Evolutionary conservation across 2,113 vertebrate species (phyloP).

Genomic region (Elaphurus davidianus): DNA sequence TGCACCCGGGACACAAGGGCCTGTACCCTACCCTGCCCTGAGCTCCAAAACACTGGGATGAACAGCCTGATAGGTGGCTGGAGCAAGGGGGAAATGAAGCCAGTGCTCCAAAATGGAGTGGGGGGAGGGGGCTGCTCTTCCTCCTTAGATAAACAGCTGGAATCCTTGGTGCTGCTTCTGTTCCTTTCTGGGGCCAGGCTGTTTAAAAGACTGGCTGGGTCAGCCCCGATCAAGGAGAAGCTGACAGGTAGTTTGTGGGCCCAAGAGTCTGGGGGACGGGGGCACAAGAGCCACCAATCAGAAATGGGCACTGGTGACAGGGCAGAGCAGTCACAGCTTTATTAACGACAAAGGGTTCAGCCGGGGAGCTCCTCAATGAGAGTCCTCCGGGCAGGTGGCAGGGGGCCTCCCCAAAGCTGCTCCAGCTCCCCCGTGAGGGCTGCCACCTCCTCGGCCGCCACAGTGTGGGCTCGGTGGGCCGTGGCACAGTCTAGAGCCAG

Average conservation of each 20-base stretch:
- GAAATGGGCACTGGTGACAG: neutral
- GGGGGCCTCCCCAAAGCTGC: slow-evolving; percentile 79
- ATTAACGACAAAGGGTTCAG: slow-evolving; percentile 34
- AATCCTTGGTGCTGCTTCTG: neutral
- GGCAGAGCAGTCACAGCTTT: slow-evolving; percentile 34
- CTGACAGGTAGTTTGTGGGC: neutral
- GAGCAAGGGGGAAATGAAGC: neutral
- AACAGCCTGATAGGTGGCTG: neutral
- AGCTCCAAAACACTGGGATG: neutral
- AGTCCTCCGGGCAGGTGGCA: slow-evolving; percentile 67
- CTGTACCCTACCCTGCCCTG: neutral
- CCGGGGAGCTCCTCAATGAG: slow-evolving; percentile 86
- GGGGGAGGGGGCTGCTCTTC: neutral
- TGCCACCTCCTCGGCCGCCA: slow-evolving; percentile 74
- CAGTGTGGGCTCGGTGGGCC: slow-evolving; percentile 76
- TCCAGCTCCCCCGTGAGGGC: slow-evolving; percentile 80
- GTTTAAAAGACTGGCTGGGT: neutral
- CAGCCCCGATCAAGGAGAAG: neutral
- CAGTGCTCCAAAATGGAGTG: neutral
- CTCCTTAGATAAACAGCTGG: slow-evolving; percentile 42
- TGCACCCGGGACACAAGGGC: neutral
- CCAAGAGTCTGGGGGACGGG: neutral
- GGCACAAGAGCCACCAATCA: neutral
- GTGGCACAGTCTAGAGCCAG: slow-evolving; percentile 81
- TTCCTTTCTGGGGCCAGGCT: neutral